Evolutionary conservation across 2,888 invertebrate genomes (phyloP).

Genomic region (Dicyrtomina minuta): DNA sequence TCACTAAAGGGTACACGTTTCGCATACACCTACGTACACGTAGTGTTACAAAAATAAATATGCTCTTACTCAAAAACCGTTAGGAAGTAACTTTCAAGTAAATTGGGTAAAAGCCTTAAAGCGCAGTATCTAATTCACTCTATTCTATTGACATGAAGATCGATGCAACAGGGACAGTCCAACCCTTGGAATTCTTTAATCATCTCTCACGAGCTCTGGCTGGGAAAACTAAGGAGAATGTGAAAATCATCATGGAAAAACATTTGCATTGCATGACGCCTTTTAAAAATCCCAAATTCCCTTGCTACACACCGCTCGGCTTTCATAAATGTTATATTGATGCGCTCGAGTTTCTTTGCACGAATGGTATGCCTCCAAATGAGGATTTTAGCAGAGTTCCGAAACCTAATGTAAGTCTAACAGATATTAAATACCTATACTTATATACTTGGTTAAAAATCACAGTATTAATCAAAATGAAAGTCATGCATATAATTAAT

Average conservation of each 20-base stretch:
- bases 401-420: conserved; percentile 32
- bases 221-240: conserved; percentile 24
- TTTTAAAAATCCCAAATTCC: conserved; percentile 38
- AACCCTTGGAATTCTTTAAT: conserved; percentile 40
- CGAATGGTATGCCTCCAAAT: conserved; percentile 34
- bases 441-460: too few relatives aligned
- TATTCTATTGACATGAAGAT: conserved; percentile 30
- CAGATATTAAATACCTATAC: not conserved
- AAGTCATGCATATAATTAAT: too few relatives aligned
- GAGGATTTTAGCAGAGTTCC: conserved; percentile 35
- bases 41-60: too few relatives aligned
- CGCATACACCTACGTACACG: too few relatives aligned
- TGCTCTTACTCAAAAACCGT: too few relatives aligned
- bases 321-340: conserved; percentile 49
- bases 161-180: conserved; percentile 32
- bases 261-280: conserved; percentile 41
- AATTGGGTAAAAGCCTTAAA: too few relatives aligned
- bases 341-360: conserved; percentile 41
- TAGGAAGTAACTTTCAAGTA: too few relatives aligned
- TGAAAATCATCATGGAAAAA: conserved; percentile 36
- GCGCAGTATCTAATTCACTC: too few relatives aligned
- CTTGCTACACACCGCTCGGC: conserved; percentile 42
- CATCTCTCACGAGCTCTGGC: conserved; percentile 37
- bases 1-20: too few relatives aligned
- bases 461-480: too few relatives aligned